A percentile compares a stretch with the other conserved stretches of the same genome.
Conservation (phyloP, 1,140 invertebrate genomes). For the Drosophila sp. region DNA sequence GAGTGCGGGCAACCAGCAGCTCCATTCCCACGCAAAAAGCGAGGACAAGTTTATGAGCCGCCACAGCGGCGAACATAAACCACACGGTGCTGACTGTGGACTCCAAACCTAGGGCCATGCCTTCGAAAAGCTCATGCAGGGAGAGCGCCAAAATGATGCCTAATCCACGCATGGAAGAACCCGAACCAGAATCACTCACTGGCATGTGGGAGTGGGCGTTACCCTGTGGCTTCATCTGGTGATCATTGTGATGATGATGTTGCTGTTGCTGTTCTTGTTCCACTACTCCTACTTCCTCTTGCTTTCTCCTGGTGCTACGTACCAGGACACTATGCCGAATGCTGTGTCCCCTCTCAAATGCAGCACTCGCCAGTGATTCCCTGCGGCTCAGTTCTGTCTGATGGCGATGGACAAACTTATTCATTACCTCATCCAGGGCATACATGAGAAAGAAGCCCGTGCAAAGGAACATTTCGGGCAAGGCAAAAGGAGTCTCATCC, state of each 20-base stretch:
- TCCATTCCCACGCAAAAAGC: constrained; percentile 94
- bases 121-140: constrained; percentile 96
- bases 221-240: constrained; percentile 84
- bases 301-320: background rate
- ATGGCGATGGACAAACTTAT: constrained; percentile 86
- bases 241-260: constrained; percentile 70
- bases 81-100: constrained; percentile 87
- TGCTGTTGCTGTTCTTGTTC: constrained; percentile 18
- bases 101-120: constrained; percentile 93
- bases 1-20: constrained; percentile 88
- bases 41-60: constrained; percentile 95
- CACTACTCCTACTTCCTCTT: background rate
- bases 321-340: constrained; percentile 62
- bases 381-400: constrained; percentile 71
- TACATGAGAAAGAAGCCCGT: constrained; percentile 93
- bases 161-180: constrained; percentile 87
- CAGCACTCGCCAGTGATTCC: constrained; percentile 56
- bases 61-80: constrained; percentile 93
- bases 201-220: constrained; percentile 82
- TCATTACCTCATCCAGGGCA: constrained; percentile 91
- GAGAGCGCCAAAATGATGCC: constrained; percentile 93
- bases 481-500: constrained; percentile 85
- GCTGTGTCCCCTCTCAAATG: constrained; percentile 69
- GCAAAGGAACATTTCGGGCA: constrained; percentile 89
- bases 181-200: constrained; percentile 56